Base-by-base conservation (phyloP, 2,797 vertebrate species). In the Sebastes minor region DNA sequence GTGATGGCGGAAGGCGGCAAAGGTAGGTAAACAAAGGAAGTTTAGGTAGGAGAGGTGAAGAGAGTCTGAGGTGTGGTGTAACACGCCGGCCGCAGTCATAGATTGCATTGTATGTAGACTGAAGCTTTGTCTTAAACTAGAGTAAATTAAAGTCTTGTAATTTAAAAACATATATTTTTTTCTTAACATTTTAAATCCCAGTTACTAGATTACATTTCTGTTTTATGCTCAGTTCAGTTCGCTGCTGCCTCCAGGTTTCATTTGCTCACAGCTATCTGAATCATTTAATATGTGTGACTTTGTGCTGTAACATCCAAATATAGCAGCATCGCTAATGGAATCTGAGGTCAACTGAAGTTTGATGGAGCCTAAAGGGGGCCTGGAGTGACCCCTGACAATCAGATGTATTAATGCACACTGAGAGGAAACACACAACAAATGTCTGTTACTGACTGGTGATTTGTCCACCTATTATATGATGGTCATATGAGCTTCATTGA, bases 11-110 rank as follows among this genome's bases (percentile, higher is more conserved):
- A 28, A 30, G 28, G 30, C 10, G 20, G n/a, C 1, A 30, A 46
- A 77, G 74, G 88, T 88, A 65, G 16, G 75, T 42, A 73, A 88
- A 88, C 79, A 85, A 77, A 80, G n/a, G 62, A 63, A 22, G 74
- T 53, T 81, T 23, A 63, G 64, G 46, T 46, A 13, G 68, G 42
- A 55, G 33, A 76, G n/a, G n/a, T 78, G 75, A 71, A 10, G 66
- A 27, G 60, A 57, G 64, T 16, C 2, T 46, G 35, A 81, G 63
- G 76, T 63, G 81, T 33, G 70, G 56, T 52, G 68, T 10, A 30
- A 84, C 78, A 69, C 59, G 63, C 42, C 1, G 13, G 59, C 2
- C 62, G 33, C 63, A 78, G 81, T 75, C 74, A 73, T 16, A 32
- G 49, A 52, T 6, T 62, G 1, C 18, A 2, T 42, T 59, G 64